Base-by-base conservation (phyloP, 1,140 invertebrate species). In the Drosophila kohkoa region DNA sequence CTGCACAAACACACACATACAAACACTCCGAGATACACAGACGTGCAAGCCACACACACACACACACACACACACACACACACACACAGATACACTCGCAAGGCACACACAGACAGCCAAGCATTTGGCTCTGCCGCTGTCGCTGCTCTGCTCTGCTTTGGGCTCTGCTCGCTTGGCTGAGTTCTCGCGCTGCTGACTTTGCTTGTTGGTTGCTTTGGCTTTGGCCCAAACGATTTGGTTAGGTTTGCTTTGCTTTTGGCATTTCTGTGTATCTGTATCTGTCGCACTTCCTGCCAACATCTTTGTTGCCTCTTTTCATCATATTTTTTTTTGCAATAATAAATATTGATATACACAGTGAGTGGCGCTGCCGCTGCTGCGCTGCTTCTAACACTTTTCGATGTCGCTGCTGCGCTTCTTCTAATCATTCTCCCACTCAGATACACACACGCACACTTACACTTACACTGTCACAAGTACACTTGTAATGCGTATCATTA, bases 221-320 rank as follows among this genome's bases (percentile, higher is more conserved):
- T 70, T 70, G 57, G 81, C 76, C 82, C 79, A 87, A 87, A 86
- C 71, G 82, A 79, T 87, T 86, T 82, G 66, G 66, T 75, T 72
- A 49, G 69, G 69, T 76, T 77, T 66, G 72, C 58, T 81, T 86
- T 85, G 75, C 67, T 74, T 81, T 86, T 85, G 75, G 73, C 77
- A 72, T 87, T 82, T 87, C 63, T 73, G 69, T 60, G 10, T 58
- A 60, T 71, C 38, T 85, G 82, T 87, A 87, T 87, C 80, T 87
- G 82, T 87, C 82, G 83, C 82, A 88, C 83, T 88, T 88, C 80
- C 82, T 79, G 72, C 65, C 69, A n/a, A 51, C 41, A 64, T 64
- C 63, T 74, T 60, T 66, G 32, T 32, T 65, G 10, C 52, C 57
- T 20, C 43, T 63, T 41, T 70, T 70, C 49, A 25, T 25, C 49